Evolutionary conservation across 2,113 vertebrate species (phyloP), one percentile per base, ranked within the genome.

Genomic region (Pangasianodon gigas): DNA sequence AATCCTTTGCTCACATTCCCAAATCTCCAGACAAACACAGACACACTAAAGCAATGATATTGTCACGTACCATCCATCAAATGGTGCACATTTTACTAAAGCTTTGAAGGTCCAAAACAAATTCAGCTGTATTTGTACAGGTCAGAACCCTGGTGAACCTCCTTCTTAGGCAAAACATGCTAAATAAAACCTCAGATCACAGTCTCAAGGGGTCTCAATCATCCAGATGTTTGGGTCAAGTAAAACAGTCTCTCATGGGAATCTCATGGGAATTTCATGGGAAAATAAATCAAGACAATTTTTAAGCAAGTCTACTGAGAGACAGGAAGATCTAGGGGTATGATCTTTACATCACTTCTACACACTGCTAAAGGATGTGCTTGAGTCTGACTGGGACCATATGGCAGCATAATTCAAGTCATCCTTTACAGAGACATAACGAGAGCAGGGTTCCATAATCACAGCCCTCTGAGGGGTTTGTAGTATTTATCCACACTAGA

Each of bases 401-500:
- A 94, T 94, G 95, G 94, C 85, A 51, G 86, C 11, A 83, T 91
- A 90, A 91, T 92, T 90, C 90, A 87, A 93, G 89, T 83, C 89
- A 74, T 84, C 56, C 13, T 90, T 90, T 71, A 89, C 48, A 69
- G 86, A 90, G 83, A 75, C 67, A 69, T 85, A 86, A 89, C 48
- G 46, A 84, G 71, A 88, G 71, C 13, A 41, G 44, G 69, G 58
- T 79, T 84, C 32, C 3, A n/a, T 71, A 58, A 86, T 80, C 74
- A 74, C 48, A 52, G 77, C 81, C 32, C 71, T 60, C 48, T 16
- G 58, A 56, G 84, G n/a, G 88, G 52, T 67, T 69, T 69, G 44
- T 86, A 84, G 54, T 67, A 75, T 62, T 86, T 46, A 44, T 54
- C 32, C 83, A 56, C 44, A 41, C 69, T 41, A 60, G 82, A 19